Evolutionary conservation across 2,113 vertebrate genomes (phyloP), one percentile per base, ranked within the genome.

Genomic region (Hippocampus barbouri): DNA sequence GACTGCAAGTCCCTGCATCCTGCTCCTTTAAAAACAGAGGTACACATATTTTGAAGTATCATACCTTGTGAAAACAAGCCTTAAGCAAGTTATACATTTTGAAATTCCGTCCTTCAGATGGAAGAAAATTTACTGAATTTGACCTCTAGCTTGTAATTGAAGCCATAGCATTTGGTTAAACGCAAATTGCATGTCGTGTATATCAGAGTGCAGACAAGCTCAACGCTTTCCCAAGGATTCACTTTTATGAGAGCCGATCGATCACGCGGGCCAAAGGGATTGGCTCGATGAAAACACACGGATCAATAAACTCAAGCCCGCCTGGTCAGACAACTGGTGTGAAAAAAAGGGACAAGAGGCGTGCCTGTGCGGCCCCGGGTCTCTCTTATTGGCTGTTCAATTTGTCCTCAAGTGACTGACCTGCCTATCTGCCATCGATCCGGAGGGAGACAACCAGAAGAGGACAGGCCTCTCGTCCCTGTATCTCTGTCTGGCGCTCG

Each of bases 361-460:
- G 34, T 79, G 65, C 34, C 75, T 65, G 64, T 0, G 18, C 56
- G 0, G 56, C 34, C 66, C n/a, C 23, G 61, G 61, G 34, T 25
- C 72, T 54, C 60, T 80, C 75, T 79, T 70, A 84, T 85, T 87
- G 85, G 82, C 73, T 3, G 27, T 25, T 75, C 66, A 60, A 69
- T 69, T 78, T 83, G 70, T 85, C 84, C 53, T 70, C 60, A 77
- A 82, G 78, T 68, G 74, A 84, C 66, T 69, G 75, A 85, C 69
- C 83, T 83, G 84, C 75, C 86, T 85, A 86, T 89, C 86, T 72
- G 75, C 66, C 80, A 89, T 90, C 76, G 89, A 91, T 89, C 70
- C 21, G 3, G 5, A 18, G 45, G n/a, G 79, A 83, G 67, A 65
- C 63, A 63, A 75, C 74, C n/a, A 40, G 76, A 72, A 80, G 70